Evolutionary conservation across 2,888 invertebrate species (phyloP).

Genomic region (Trachelus troglodyta): DNA sequence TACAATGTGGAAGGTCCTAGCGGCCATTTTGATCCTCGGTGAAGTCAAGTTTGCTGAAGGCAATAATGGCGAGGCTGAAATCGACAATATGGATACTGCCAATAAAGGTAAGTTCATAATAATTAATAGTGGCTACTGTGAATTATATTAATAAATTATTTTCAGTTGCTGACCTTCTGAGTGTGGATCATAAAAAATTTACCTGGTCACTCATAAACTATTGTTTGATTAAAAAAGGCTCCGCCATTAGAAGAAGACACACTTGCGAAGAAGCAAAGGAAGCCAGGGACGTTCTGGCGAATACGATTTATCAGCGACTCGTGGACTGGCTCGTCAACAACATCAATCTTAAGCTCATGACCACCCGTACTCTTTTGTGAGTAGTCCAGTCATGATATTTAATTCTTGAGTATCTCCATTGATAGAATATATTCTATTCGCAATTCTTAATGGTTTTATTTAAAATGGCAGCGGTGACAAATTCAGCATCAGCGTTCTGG

Average conservation of each 20-base stretch:
- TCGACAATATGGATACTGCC: constrained; percentile 79
- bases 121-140: not conserved
- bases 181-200: constrained; percentile 84
- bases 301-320: constrained; percentile 84
- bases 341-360: constrained; percentile 85
- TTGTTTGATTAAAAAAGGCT: constrained; percentile 81
- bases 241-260: constrained; percentile 76
- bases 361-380: constrained; percentile 89
- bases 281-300: constrained; percentile 86
- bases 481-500: constrained; percentile 83
- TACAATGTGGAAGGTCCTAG: constrained; percentile 76
- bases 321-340: constrained; percentile 91
- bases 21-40: constrained; percentile 83
- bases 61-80: constrained; percentile 75
- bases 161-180: constrained; percentile 78
- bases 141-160: constrained; percentile 7
- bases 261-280: constrained; percentile 84
- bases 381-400: constrained; percentile 58
- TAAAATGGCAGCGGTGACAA: constrained; percentile 80
- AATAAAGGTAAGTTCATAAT: constrained; percentile 66
- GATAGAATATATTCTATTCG: not conserved
- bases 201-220: constrained; percentile 88
- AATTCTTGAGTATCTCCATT: not conserved
- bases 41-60: constrained; percentile 82
- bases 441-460: not conserved